Percentiles rank a stretch among this genome's conserved stretches.
Evolutionary conservation across 2,888 invertebrate species (phyloP).

Genomic region (Hirudinaria manillensis): DNA sequence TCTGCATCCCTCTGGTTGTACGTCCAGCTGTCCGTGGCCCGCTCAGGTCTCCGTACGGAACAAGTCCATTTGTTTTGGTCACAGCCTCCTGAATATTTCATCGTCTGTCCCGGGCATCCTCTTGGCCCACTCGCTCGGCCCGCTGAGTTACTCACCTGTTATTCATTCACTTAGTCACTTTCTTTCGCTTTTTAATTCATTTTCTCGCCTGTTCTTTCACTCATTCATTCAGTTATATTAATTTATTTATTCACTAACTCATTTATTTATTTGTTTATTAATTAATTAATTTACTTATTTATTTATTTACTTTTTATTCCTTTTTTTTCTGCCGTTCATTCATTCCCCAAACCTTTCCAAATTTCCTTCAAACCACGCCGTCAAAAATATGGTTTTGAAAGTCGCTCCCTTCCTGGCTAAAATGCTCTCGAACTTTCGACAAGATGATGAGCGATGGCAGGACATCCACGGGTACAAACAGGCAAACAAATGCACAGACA

Average conservation of each 20-base stretch:
- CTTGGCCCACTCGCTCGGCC: neutral
- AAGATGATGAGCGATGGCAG: too few relatives aligned
- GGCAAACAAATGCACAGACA: too few relatives aligned
- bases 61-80: constrained; percentile 15
- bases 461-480: too few relatives aligned
- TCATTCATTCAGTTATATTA: neutral
- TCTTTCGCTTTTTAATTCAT: neutral
- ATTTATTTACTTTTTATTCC: neutral
- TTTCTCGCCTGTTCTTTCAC: neutral
- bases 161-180: neutral
- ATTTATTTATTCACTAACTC: neutral
- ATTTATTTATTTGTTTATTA: neutral
- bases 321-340: neutral
- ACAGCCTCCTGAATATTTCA: constrained; percentile 12
- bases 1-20: neutral
- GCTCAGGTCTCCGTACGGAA: constrained; percentile 2
- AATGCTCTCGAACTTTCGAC: too few relatives aligned
- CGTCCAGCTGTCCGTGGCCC: neutral
- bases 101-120: neutral
- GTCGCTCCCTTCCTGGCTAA: too few relatives aligned
- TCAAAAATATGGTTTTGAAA: too few relatives aligned
- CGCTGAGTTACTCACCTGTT: neutral
- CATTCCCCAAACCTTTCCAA: too few relatives aligned
- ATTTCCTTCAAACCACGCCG: too few relatives aligned
- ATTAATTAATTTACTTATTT: neutral